Evolutionary conservation across 2,888 invertebrate species (phyloP).

Genomic region (Cerastis rubricosa): DNA sequence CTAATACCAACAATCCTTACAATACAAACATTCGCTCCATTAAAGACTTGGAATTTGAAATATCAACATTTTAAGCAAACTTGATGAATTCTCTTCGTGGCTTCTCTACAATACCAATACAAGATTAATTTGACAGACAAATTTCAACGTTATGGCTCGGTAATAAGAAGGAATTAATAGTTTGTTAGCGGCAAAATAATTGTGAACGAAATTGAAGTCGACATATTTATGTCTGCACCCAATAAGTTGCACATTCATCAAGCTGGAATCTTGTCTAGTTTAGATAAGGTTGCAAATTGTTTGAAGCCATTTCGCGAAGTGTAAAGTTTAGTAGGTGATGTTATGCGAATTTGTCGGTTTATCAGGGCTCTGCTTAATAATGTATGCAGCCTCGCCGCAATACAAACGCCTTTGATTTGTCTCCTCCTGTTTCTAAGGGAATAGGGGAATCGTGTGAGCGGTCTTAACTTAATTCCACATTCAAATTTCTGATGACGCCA

Average conservation of each 20-base stretch:
- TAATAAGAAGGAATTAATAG: slow-evolving; percentile 44
- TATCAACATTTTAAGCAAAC: slow-evolving; percentile 77
- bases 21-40: slow-evolving; percentile 73
- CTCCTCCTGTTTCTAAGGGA: slow-evolving; percentile 68
- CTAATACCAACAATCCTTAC: slow-evolving; percentile 66
- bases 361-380: slow-evolving; percentile 78
- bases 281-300: slow-evolving; percentile 23
- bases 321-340: slow-evolving; percentile 45
- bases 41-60: slow-evolving; percentile 76
- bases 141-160: slow-evolving; percentile 48
- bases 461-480: neutral
- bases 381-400: slow-evolving; percentile 79
- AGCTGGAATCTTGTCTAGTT: slow-evolving; percentile 30
- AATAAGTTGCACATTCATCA: neutral
- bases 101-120: slow-evolving; percentile 10
- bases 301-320: neutral
- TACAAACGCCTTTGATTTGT: slow-evolving; percentile 83
- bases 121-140: slow-evolving; percentile 28
- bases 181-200: slow-evolving; percentile 49
- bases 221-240: slow-evolving; percentile 43
- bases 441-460: slow-evolving; percentile 47
- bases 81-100: slow-evolving; percentile 69
- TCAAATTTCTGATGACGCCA: neutral
- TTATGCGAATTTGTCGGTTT: slow-evolving; percentile 74
- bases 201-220: slow-evolving; percentile 52